phyloP scores from a whole-genome alignment of 1,140 invertebrate species.

The Copidosoma floridanum region DNA sequence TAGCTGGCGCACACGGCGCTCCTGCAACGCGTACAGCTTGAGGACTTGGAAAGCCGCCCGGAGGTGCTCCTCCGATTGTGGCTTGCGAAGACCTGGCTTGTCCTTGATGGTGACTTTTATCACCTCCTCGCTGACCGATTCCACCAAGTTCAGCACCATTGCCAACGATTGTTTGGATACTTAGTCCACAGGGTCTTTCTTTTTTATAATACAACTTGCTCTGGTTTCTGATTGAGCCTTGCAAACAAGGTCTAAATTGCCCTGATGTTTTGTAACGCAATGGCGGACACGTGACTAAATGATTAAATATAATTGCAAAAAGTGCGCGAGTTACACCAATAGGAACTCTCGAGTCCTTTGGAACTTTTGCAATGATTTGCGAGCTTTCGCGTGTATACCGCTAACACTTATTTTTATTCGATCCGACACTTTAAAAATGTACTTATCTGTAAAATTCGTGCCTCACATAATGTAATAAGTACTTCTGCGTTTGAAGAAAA shows the following conservation, averaged over 20 bases:
- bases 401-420: no score
- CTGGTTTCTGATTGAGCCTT: neutral
- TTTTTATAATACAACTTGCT: neutral
- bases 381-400: no score
- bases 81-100: conserved; percentile 33
- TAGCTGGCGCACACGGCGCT: neutral
- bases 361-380: no score
- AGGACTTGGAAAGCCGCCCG: neutral
- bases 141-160: conserved; percentile 5
- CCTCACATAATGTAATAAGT: no score
- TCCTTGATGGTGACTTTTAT: conserved; percentile 52
- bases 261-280: no score
- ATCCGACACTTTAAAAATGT: no score
- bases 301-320: no score
- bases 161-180: neutral
- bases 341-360: no score
- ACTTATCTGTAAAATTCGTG: no score
- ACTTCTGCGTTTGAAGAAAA: no score
- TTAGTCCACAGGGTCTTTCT: neutral
- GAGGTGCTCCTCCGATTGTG: neutral
- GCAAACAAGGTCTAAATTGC: neutral
- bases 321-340: no score
- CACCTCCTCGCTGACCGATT: conserved; percentile 3
- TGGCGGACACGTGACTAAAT: no score
- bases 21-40: neutral